phyloP scores from a whole-genome alignment of 2,113 vertebrate species.

The Riparia riparia region DNA sequence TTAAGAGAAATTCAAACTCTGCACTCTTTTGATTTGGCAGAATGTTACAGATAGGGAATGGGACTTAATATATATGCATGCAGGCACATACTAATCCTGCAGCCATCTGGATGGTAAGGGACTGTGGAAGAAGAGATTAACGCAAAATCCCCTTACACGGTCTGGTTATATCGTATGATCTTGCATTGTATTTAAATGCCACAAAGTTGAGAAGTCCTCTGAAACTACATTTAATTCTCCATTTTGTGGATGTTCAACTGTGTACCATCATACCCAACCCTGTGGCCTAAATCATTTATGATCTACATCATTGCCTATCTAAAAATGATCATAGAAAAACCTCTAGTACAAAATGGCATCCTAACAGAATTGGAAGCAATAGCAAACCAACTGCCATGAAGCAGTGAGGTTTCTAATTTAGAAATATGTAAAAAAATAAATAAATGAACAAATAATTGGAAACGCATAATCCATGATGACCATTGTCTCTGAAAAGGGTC shows the following conservation, averaged over 20 bases:
- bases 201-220: constrained; percentile 59
- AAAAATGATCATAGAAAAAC: constrained; percentile 72
- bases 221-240: constrained; percentile 46
- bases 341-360: constrained; percentile 79
- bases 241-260: constrained; percentile 63
- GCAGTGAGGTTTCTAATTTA: constrained; percentile 86
- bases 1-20: constrained; percentile 69
- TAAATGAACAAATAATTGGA: constrained; percentile 88
- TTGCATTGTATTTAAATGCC: constrained; percentile 54
- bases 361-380: constrained; percentile 83
- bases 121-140: constrained; percentile 61
- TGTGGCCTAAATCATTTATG: constrained; percentile 66
- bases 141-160: constrained; percentile 41
- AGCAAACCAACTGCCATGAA: constrained; percentile 88
- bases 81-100: constrained; percentile 79
- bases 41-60: constrained; percentile 59
- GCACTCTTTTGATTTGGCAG: constrained; percentile 67
- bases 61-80: constrained; percentile 74
- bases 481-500: constrained; percentile 90
- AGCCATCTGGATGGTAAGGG: constrained; percentile 68
- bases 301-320: constrained; percentile 71
- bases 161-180: constrained; percentile 47
- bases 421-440: constrained; percentile 84
- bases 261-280: constrained; percentile 62
- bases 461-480: constrained; percentile 87